A percentile compares a stretch with the other conserved stretches of the same genome.
These are phyloP conservation scores for Neofelis nebulosa DNA, from an alignment of 2,113 vertebrate species.

Conservation along the genomic window DNA sequence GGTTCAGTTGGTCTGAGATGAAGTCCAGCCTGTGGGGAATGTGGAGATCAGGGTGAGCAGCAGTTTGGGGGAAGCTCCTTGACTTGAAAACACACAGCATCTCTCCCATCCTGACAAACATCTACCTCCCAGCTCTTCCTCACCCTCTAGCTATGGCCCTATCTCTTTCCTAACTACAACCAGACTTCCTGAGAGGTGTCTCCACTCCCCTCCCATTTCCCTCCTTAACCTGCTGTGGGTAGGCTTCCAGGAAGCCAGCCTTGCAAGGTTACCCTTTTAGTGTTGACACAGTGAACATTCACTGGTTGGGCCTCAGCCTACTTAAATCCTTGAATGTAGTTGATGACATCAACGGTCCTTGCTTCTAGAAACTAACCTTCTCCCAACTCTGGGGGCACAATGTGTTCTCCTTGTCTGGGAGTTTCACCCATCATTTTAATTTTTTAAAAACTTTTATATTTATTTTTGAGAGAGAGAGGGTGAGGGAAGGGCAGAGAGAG, in stretches of 20 bases:
- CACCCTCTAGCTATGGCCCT: neutral
- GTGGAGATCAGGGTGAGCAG: neutral
- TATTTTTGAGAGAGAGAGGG: too few species aligned
- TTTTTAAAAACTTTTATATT: too few species aligned
- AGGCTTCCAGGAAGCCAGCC: constrained; percentile 30
- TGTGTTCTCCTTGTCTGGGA: neutral
- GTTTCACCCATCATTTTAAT: neutral
- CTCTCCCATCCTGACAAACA: neutral
- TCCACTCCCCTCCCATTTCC: neutral
- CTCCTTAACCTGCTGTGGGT: constrained; percentile 19
- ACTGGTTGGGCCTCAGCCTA: neutral
- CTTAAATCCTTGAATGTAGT: neutral
- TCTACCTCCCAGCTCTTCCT: neutral
- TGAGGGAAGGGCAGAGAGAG: too few species aligned
- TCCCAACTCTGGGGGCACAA: neutral
- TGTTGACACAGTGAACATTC: neutral
- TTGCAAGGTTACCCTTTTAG: neutral
- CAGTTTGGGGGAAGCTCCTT: neutral
- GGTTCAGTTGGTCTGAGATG: neutral
- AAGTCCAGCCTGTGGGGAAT: neutral
- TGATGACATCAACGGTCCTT: neutral
- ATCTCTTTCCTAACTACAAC: constrained; percentile 36
- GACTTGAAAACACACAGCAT: neutral
- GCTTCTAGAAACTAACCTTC: neutral
- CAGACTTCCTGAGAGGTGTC: constrained; percentile 51